Conservation (phyloP, 2,113 vertebrate species). For the Halcyon malimbica region DNA sequence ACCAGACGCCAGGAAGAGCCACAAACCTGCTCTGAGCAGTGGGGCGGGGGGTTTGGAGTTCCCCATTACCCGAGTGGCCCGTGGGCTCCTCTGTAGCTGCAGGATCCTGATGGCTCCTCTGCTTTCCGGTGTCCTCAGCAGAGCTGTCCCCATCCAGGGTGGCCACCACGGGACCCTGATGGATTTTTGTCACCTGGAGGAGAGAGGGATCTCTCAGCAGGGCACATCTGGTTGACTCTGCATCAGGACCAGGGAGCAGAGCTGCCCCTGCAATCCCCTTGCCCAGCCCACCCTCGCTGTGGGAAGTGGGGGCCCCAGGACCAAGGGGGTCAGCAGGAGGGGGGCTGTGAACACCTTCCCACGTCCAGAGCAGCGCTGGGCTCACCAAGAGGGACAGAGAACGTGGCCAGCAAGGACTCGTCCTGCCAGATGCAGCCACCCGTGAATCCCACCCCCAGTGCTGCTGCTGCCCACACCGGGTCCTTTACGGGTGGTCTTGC, state of each 20-base stretch:
- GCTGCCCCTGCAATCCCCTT: not conserved
- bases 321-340: not conserved
- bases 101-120: not conserved
- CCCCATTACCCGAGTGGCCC: not conserved
- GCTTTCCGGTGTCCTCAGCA: not conserved
- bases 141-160: not conserved
- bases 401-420: not conserved
- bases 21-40: not conserved
- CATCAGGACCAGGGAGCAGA: not conserved
- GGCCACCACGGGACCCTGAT: fast-evolving
- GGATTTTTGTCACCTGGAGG: not conserved
- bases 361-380: fast-evolving
- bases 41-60: not conserved
- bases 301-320: not conserved
- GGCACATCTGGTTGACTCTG: not conserved
- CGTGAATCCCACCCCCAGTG: not conserved
- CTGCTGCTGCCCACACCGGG: not conserved
- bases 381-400: fast-evolving
- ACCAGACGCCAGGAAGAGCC: not conserved
- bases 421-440: not conserved
- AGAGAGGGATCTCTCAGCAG: not conserved
- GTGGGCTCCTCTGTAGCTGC: not conserved
- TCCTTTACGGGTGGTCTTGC: fast-evolving
- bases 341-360: not conserved
- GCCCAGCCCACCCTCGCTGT: not conserved